phyloP scores from a whole-genome alignment of 2,888 invertebrate species.

The Gandaritis pyraliata region DNA sequence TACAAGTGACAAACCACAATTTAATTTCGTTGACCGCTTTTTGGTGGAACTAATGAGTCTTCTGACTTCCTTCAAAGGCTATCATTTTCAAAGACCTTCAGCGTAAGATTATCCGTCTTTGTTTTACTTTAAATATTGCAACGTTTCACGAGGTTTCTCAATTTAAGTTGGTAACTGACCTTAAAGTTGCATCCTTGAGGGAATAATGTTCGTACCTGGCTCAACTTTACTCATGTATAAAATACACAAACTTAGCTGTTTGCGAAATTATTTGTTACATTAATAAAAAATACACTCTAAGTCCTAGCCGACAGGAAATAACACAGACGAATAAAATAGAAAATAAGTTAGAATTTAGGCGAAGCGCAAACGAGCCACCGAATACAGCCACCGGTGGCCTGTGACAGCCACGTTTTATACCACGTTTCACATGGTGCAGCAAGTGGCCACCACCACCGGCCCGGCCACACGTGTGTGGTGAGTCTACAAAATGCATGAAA shows the following conservation, averaged over 20 bases:
- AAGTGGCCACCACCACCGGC: too few relatives aligned
- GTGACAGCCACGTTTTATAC: too few relatives aligned
- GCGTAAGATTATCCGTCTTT: neutral
- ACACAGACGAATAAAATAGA: neutral
- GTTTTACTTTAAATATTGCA: conserved; percentile 9
- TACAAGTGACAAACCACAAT: neutral
- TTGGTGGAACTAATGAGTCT: neutral
- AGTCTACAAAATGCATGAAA: too few relatives aligned
- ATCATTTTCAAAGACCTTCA: neutral
- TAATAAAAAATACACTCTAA: neutral
- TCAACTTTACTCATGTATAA: conserved; percentile 7
- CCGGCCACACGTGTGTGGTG: too few relatives aligned
- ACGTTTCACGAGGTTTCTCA: conserved; percentile 3
- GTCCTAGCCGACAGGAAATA: neutral
- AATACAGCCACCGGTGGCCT: too few relatives aligned
- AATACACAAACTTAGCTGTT: conserved; percentile 8
- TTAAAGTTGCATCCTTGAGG: conserved; percentile 21
- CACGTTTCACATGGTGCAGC: too few relatives aligned
- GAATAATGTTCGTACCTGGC: conserved; percentile 12
- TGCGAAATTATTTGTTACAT: neutral
- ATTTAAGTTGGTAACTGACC: conserved; percentile 19
- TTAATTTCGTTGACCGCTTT: neutral
- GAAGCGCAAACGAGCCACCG: too few relatives aligned
- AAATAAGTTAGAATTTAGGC: too few relatives aligned
- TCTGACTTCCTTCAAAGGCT: neutral